phyloP scores from a whole-genome alignment of 2,888 invertebrate genomes.

The Eupeodes luniger region DNA sequence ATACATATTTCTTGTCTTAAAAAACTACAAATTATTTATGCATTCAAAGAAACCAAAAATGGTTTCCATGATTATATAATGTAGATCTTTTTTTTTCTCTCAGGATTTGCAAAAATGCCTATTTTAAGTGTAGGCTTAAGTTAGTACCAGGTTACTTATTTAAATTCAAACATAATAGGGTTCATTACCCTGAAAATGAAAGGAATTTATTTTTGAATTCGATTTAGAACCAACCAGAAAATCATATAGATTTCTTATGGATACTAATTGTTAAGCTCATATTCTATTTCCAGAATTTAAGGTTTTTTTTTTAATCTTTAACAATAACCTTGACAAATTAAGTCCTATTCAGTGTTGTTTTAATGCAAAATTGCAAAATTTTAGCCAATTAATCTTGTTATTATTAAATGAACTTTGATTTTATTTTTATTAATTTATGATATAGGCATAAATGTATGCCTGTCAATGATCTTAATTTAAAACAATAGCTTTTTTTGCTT shows the following conservation, averaged over 20 bases:
- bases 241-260: background rate
- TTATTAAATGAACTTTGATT: background rate
- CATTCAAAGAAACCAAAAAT: too few species aligned
- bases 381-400: background rate
- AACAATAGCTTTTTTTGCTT: background rate
- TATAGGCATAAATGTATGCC: background rate
- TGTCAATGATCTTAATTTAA: background rate
- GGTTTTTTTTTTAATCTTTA: background rate
- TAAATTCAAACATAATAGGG: background rate
- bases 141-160: background rate
- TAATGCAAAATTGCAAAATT: background rate
- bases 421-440: background rate
- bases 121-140: background rate
- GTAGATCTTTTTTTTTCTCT: too few species aligned
- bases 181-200: background rate
- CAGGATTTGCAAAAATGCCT: background rate
- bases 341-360: background rate
- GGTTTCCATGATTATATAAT: too few species aligned
- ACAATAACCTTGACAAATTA: background rate
- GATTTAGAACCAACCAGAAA: background rate
- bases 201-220: background rate
- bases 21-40: too few species aligned
- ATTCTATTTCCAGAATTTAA: background rate
- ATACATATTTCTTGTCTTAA: too few species aligned
- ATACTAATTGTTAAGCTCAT: too few species aligned